Conservation (phyloP, 2,888 invertebrate species). For the Pyrrhia umbra region DNA sequence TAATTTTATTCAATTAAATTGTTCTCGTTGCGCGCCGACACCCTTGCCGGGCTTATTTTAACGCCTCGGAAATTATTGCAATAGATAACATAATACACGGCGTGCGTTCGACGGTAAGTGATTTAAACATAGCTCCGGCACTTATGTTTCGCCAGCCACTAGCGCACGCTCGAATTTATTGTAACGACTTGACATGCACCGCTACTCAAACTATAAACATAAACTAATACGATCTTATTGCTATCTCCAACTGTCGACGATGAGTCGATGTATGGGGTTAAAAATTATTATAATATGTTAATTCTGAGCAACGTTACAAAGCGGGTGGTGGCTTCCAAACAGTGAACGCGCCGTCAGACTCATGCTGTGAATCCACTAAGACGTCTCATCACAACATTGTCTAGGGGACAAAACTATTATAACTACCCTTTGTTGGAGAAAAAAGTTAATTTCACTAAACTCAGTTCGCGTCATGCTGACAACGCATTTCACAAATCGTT, state of each 20-base stretch:
- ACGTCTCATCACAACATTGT: slow-evolving; percentile 85
- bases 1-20: slow-evolving; percentile 90
- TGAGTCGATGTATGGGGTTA: slow-evolving; percentile 77
- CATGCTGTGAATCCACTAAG: slow-evolving; percentile 84
- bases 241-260: slow-evolving; percentile 67
- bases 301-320: slow-evolving; percentile 73
- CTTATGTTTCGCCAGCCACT: slow-evolving; percentile 63
- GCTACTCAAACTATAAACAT: slow-evolving; percentile 71
- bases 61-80: slow-evolving; percentile 84
- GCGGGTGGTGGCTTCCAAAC: slow-evolving; percentile 85
- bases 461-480: slow-evolving; percentile 87
- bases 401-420: slow-evolving; percentile 83
- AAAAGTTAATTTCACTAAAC: slow-evolving; percentile 76
- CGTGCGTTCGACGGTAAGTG: slow-evolving; percentile 67
- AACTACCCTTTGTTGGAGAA: slow-evolving; percentile 72
- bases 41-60: slow-evolving; percentile 76
- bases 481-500: slow-evolving; percentile 86
- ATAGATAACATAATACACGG: slow-evolving; percentile 80
- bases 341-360: slow-evolving; percentile 76
- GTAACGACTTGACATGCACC: slow-evolving; percentile 67
- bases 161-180: slow-evolving; percentile 67
- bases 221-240: slow-evolving; percentile 71
- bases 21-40: slow-evolving; percentile 78
- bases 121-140: slow-evolving; percentile 71
- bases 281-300: slow-evolving; percentile 84